phyloP scores from a whole-genome alignment of 2,797 vertebrate species.

The Orientallactaga sibirica region DNA sequence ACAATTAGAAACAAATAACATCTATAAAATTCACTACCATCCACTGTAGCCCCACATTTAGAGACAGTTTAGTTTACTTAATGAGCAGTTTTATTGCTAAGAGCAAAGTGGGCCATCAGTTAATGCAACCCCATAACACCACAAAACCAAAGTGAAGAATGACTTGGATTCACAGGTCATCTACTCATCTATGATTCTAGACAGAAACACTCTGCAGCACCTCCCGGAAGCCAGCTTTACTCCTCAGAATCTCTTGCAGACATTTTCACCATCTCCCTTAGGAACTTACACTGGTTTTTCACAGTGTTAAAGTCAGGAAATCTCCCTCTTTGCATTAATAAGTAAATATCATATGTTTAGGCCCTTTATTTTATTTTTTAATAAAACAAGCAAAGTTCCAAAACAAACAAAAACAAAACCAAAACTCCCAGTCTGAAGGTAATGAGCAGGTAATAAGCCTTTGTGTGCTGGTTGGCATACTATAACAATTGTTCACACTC shows the following conservation, averaged over 20 bases:
- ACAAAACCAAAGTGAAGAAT: constrained; percentile 50
- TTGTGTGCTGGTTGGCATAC: background rate
- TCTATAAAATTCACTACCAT: background rate
- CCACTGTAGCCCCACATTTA: background rate
- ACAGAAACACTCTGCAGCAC: constrained; percentile 60
- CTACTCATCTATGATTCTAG: constrained; percentile 40
- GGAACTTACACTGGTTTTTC: background rate
- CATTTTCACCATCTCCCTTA: background rate
- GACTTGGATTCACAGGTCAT: constrained; percentile 41
- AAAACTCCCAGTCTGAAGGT: background rate
- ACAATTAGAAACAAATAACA: background rate
- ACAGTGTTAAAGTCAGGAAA: background rate
- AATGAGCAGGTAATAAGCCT: background rate
- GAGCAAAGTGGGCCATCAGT: constrained; percentile 56
- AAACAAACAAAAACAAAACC: background rate
- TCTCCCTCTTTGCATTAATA: background rate
- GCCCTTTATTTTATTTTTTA: background rate
- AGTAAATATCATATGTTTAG: constrained; percentile 21
- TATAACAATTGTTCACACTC: background rate
- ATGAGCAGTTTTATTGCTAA: constrained; percentile 61
- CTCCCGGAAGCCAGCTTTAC: constrained; percentile 30
- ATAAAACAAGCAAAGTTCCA: background rate
- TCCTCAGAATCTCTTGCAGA: constrained; percentile 23
- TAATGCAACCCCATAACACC: constrained; percentile 55
- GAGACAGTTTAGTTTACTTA: constrained; percentile 59